Base-by-base conservation (phyloP, 1,140 invertebrate genomes). In the Drosophila nikananu region DNA sequence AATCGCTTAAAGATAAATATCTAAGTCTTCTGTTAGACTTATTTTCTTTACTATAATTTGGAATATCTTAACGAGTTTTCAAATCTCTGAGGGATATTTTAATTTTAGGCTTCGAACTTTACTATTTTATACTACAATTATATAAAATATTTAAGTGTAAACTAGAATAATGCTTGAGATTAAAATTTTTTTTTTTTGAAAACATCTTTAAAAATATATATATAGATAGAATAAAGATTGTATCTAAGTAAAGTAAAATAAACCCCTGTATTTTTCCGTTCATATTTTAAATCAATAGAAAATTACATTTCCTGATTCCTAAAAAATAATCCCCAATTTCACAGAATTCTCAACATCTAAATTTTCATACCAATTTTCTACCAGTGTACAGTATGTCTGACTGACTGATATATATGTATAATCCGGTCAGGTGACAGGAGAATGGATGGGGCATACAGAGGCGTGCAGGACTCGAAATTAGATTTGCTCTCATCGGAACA, bases 381-480 rank as follows among this genome's bases (percentile, higher is more conserved):
- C 15, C 54, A 23, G 19, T 42, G 41, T 70, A 39, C 19, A 37
- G 27, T 70, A 44, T 23, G 25, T 39, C 32, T 44, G 61, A 27
- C 66, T 19, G 66, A 67, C 66, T 51, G 61, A 52, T 41, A 13
- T 39, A 27, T 39, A 12, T 32, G 41, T 37, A 39, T 30, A 64
- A 39, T 64, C 44, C 35, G 30, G 10, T 21, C 42, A 67, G 65
- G 42, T 49, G 60, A 7, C 4, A n/a, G 42, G 21, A 5, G 42
- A 6, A 25, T 25, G 62, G 62, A 27, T 21, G 21, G 21, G 54
- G 32, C 21, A 57, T 57, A 57, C 35, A 25, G 32, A 42, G 59
- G 19, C 67, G 71, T 74, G 71, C 71, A 72, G 70, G 70, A 51
- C 46, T 73, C 68, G 54, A 74, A 74, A 74, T 74, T 74, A 74